phyloP scores from a whole-genome alignment of 2,797 vertebrate species.

The Anabacerthia variegaticeps region DNA sequence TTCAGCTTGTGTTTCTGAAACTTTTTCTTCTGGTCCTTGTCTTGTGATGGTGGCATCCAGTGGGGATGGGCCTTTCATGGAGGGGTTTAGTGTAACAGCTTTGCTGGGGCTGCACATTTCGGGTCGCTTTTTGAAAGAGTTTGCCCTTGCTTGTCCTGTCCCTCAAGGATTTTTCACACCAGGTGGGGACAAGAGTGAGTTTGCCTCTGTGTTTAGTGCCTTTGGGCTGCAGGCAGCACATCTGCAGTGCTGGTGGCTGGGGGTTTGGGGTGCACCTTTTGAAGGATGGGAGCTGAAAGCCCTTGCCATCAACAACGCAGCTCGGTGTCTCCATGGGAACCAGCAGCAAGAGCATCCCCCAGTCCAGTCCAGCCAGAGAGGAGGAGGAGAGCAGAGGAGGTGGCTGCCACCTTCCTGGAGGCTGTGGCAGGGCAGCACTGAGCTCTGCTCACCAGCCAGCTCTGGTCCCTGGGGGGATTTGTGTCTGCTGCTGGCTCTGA shows the following conservation, averaged over 20 bases:
- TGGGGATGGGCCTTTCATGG: background rate
- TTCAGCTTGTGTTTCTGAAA: background rate
- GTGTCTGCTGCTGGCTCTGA: background rate
- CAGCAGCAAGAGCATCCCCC: background rate
- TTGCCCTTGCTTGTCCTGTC: background rate
- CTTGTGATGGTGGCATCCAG: background rate
- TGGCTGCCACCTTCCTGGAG: background rate
- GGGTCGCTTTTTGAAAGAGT: background rate
- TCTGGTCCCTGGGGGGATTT: background rate
- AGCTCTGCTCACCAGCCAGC: background rate
- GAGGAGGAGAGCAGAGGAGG: background rate
- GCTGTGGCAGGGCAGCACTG: background rate
- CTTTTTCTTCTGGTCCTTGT: background rate
- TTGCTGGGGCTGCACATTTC: accelerated
- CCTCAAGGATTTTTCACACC: accelerated
- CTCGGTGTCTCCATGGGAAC: slow-evolving; percentile 79
- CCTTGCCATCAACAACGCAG: background rate
- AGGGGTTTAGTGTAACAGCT: background rate
- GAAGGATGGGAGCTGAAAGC: background rate
- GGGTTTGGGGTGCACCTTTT: background rate
- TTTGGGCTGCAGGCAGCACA: background rate
- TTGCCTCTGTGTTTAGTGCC: accelerated
- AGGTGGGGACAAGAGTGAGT: background rate
- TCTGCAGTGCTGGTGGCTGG: background rate
- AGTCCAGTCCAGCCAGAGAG: background rate